Conservation (phyloP, 1,140 invertebrate genomes). For the Muscidifurax raptorellus region DNA sequence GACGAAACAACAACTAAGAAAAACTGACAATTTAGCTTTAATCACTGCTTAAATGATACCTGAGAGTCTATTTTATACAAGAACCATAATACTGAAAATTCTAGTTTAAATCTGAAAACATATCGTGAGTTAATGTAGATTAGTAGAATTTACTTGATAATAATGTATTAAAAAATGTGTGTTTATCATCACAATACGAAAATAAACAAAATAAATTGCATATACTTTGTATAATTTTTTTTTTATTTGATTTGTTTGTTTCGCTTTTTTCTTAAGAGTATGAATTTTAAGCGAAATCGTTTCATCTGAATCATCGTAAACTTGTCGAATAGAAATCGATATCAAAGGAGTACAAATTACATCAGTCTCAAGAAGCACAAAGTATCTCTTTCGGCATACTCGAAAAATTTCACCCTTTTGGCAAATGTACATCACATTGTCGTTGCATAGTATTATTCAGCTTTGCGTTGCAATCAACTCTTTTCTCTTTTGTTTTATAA, state of each 20-base stretch:
- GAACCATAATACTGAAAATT: conserved; percentile 30
- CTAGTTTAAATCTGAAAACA: conserved; percentile 4
- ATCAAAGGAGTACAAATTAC: conserved; percentile 63
- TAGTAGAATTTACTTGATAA: background rate
- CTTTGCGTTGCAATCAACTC: conserved; percentile 19
- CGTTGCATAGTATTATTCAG: conserved; percentile 52
- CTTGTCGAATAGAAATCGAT: conserved; percentile 45
- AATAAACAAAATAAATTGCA: conserved; percentile 45
- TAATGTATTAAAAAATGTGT: background rate
- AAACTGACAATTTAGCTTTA: background rate
- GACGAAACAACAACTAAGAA: background rate
- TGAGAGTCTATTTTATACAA: background rate
- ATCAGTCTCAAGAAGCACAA: conserved; percentile 71
- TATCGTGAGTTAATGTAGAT: conserved; percentile 23
- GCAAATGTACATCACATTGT: conserved; percentile 68
- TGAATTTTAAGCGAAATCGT: conserved; percentile 29
- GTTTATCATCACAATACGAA: conserved; percentile 22
- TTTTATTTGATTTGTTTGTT: conserved; percentile 37
- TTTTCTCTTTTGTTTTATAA: conserved; percentile 29
- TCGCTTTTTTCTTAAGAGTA: conserved; percentile 23
- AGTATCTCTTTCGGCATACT: conserved; percentile 57
- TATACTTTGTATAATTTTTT: conserved; percentile 22
- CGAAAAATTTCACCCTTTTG: conserved; percentile 63
- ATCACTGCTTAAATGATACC: background rate
- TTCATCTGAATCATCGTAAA: conserved; percentile 22